A percentile compares a stretch with the other conserved stretches of the same genome.
Evolutionary conservation across 2,888 invertebrate genomes (phyloP).

Genomic region (Ormyrus thymus): DNA sequence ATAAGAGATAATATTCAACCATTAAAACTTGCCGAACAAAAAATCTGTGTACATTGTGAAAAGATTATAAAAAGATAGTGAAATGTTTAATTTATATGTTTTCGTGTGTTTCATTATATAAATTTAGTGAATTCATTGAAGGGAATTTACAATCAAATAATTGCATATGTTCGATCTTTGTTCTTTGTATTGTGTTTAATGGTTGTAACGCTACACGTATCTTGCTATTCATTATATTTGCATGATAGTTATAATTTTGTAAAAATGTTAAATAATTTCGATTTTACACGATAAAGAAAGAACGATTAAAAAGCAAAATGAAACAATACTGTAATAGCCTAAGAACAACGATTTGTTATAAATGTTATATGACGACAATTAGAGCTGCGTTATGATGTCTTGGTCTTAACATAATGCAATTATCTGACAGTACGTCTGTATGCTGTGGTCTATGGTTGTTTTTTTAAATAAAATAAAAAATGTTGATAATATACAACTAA

Average conservation of each 20-base stretch:
- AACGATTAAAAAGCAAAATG: background rate
- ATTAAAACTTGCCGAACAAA: slow-evolving; percentile 40
- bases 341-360: slow-evolving; percentile 17
- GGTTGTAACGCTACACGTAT: slow-evolving; percentile 14
- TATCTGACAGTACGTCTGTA: slow-evolving; percentile 39
- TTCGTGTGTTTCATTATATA: slow-evolving; percentile 2
- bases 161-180: slow-evolving; percentile 17
- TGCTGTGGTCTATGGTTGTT: slow-evolving; percentile 54
- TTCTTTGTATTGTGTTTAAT: slow-evolving; percentile 6
- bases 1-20: slow-evolving; percentile 39
- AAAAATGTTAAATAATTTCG: slow-evolving; percentile 22
- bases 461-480: slow-evolving; percentile 49
- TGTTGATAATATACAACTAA: slow-evolving; percentile 26
- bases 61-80: slow-evolving; percentile 29
- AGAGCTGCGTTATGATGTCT: slow-evolving; percentile 30
- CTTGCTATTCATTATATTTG: background rate
- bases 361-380: slow-evolving; percentile 14
- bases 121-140: background rate
- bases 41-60: slow-evolving; percentile 36
- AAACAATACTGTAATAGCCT: slow-evolving; percentile 18
- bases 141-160: slow-evolving; percentile 5
- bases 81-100: slow-evolving; percentile 10
- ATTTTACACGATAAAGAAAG: slow-evolving; percentile 11
- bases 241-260: slow-evolving; percentile 26
- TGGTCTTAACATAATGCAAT: slow-evolving; percentile 35